Base-by-base conservation (phyloP, 2,797 vertebrate species). In the Sebastes miniatus region DNA sequence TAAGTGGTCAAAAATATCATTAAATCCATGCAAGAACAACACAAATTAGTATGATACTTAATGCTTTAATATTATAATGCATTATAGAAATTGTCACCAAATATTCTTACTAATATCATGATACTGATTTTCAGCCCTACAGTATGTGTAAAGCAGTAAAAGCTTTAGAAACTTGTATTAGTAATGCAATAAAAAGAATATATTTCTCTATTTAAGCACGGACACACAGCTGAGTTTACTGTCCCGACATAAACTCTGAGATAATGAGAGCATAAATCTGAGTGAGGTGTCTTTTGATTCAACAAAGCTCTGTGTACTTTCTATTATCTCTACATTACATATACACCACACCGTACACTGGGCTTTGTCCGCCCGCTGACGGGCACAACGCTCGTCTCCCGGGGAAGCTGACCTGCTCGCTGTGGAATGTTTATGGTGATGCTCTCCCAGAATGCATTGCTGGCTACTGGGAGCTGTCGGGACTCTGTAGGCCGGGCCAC, bases 391-490 rank as follows among this genome's bases (percentile, higher is more conserved):
- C 89, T 83, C 71, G 64, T 92, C 87, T 91, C 93, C 87, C 9
- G 12, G 4, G 93, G 88, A 86, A 9, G 78, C 72, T 81, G 78
- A 89, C 61, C 64, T 39, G 78, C 67, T 67, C 86, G 8, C 82
- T 70, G 81, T 80, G 95, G 93, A 93, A 94, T 95, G 80, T 94
- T 93, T 93, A 92, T 90, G 79, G 87, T 87, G 90, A 85, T 89
- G 87, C 84, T 88, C 90, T 82, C 81, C 83, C 88, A 94, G 84
- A 90, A 91, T 92, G 80, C 91, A 75, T 76, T 83, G 89, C 88
- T 73, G 65, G 77, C 80, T 43, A 16, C 14, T 43, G 63, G 71
- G 25, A 74, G 83, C 79, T 74, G 79, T 22, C 69, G 52, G 29
- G 54, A 73, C 65, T 0, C n/a, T 68, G 64, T 64, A 9, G 83